Percentiles rank a stretch among this genome's conserved stretches.
Conservation (phyloP, 2,888 invertebrate species). For the Tuberolachnus salignus region DNA sequence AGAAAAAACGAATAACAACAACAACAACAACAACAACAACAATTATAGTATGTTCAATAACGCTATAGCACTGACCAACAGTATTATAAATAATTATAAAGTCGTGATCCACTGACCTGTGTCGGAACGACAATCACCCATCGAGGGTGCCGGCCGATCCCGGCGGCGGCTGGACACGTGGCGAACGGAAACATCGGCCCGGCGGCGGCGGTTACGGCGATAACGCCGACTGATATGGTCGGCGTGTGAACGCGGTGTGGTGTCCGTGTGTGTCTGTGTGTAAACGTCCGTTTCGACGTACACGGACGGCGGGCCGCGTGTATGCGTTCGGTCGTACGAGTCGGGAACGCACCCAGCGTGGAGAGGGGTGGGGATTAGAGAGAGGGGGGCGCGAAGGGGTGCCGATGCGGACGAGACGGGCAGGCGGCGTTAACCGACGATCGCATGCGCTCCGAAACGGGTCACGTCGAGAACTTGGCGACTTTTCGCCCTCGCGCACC, state of each 20-base stretch:
- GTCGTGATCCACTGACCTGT: constrained; percentile 23
- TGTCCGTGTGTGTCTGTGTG: neutral
- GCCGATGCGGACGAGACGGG: too few species aligned
- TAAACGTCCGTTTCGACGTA: neutral
- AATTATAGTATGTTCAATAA: neutral
- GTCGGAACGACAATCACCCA: constrained; percentile 28
- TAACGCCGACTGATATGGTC: constrained; percentile 38
- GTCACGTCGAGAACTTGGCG: constrained; percentile 21
- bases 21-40: neutral
- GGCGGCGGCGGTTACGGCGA: constrained; percentile 31
- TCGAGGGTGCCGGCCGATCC: constrained; percentile 1
- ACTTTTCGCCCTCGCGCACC: constrained; percentile 16
- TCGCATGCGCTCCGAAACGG: constrained; percentile 50
- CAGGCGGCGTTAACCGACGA: constrained; percentile 24
- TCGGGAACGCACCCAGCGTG: constrained; percentile 1
- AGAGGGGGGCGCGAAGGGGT: neutral
- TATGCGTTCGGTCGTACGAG: neutral
- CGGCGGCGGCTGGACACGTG: constrained; percentile 44
- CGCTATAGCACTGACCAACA: neutral
- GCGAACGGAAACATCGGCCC: constrained; percentile 45
- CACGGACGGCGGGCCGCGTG: neutral
- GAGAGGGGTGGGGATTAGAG: neutral
- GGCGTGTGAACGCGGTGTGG: constrained; percentile 11
- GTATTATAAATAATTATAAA: too few species aligned
- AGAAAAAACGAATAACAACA: too few species aligned